Conservation (phyloP, 2,797 vertebrate genomes). For the Acestrorhynchus altus region DNA sequence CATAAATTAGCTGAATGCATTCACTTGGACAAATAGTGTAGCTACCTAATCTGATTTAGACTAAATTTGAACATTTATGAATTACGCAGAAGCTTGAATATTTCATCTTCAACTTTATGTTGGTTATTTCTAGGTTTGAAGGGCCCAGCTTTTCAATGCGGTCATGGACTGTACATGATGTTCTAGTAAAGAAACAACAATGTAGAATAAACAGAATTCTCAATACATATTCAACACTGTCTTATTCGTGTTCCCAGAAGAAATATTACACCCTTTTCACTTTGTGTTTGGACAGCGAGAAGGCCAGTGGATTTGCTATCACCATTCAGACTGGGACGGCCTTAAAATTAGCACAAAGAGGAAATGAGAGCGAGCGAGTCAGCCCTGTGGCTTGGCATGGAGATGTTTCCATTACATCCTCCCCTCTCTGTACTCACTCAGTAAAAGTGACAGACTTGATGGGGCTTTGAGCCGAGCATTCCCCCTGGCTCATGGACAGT, state of each 20-base stretch:
- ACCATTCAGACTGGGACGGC: background rate
- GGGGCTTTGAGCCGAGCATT: background rate
- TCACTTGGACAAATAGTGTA: too few species aligned
- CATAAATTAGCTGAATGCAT: too few species aligned
- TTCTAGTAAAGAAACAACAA: background rate
- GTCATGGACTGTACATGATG: background rate
- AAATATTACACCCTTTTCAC: background rate
- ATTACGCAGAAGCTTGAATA: too few species aligned
- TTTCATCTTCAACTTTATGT: too few species aligned
- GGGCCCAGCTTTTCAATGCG: too few species aligned
- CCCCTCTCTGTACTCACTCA: background rate
- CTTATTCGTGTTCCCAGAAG: background rate
- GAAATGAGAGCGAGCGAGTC: background rate
- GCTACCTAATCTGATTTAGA: too few species aligned
- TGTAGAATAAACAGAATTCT: too few species aligned
- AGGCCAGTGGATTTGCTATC: background rate
- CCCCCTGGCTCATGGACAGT: background rate
- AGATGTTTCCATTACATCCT: background rate
- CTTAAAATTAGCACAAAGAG: background rate
- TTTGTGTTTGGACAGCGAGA: background rate
- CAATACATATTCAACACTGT: background rate
- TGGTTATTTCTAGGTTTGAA: too few species aligned
- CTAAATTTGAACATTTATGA: too few species aligned
- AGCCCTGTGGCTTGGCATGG: conserved; percentile 1
- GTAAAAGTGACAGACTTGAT: background rate